These are phyloP conservation scores for Scomberomorus guttatus DNA, from an alignment of 2,797 vertebrate species.

Conservation along the genomic window DNA sequence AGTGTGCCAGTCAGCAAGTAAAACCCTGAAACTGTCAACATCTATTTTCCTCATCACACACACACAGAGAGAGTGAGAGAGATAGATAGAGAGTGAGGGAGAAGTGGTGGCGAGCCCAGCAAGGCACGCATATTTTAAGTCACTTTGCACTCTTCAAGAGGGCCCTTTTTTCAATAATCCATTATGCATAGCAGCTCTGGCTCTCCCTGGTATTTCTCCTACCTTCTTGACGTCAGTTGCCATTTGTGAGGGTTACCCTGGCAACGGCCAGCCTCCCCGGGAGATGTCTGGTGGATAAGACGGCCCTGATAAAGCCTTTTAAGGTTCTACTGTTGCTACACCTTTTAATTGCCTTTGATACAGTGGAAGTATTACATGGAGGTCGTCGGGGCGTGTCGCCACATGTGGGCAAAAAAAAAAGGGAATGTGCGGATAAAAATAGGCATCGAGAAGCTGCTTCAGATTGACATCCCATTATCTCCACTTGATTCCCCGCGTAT, in stretches of 20 bases:
- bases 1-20: conserved; percentile 59
- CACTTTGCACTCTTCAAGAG: conserved; percentile 83
- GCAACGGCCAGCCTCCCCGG: conserved; percentile 91
- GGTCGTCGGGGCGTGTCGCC: conserved; percentile 34
- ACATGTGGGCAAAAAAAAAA: conserved; percentile 51
- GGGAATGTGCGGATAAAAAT: conserved; percentile 52
- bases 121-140: conserved; percentile 83
- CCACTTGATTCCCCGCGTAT: conserved; percentile 55
- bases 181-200: conserved; percentile 89
- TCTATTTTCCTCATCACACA: conserved; percentile 63
- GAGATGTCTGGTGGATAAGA: conserved; percentile 91
- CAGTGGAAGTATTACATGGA: conserved; percentile 69
- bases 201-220: conserved; percentile 90
- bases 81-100: conserved; percentile 29
- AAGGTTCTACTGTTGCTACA: conserved; percentile 84
- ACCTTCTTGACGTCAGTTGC: conserved; percentile 94
- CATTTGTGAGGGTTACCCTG: conserved; percentile 93
- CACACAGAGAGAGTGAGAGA: conserved; percentile 27
- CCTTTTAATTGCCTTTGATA: conserved; percentile 85
- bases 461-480: conserved; percentile 57
- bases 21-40: conserved; percentile 65
- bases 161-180: conserved; percentile 87
- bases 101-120: conserved; percentile 51
- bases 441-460: conserved; percentile 45
- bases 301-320: conserved; percentile 87